A percentile compares a stretch with the other conserved stretches of the same genome.
These are phyloP conservation scores for Erebia palarica DNA, from an alignment of 2,888 invertebrate genomes.

Conservation along the genomic window DNA sequence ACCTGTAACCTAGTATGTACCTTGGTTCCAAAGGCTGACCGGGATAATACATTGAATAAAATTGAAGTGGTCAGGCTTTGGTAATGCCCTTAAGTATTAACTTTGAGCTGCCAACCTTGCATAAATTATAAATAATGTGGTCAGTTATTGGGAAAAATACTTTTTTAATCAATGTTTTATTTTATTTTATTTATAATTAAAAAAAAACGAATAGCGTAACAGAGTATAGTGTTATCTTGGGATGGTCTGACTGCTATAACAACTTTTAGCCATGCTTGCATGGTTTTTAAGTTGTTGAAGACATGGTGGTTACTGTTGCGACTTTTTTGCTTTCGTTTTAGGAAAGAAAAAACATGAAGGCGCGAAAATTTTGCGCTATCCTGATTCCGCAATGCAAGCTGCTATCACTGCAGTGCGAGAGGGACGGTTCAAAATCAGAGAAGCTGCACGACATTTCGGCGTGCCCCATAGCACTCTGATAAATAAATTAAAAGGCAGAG, in stretches of 20 bases:
- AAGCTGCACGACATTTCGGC: constrained; percentile 15
- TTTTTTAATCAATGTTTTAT: constrained; percentile 4
- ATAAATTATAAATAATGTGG: constrained; percentile 1
- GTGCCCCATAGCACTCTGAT: constrained; percentile 15
- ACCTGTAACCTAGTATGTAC: constrained; percentile 4
- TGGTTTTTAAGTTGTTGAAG: constrained; percentile 1
- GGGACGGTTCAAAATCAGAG: constrained; percentile 13
- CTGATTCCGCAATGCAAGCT: constrained; percentile 2
- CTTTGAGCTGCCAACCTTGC: background rate
- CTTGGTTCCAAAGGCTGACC: constrained; percentile 5
- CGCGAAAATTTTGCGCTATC: constrained; percentile 1
- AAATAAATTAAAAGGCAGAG: constrained; percentile 18
- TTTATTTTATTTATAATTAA: constrained; percentile 4
- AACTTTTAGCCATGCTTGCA: constrained; percentile 1
- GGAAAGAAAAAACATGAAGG: constrained; percentile 1
- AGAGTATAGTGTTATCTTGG: constrained; percentile 1
- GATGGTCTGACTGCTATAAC: constrained; percentile 1
- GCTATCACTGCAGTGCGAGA: constrained; percentile 15
- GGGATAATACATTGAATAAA: constrained; percentile 5
- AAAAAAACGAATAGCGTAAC: constrained; percentile 2
- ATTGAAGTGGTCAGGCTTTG: constrained; percentile 4
- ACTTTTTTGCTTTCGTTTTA: background rate
- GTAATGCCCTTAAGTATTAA: background rate
- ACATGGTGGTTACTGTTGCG: background rate
- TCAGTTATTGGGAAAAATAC: background rate